These are phyloP conservation scores for Erpornis zantholeuca DNA, from an alignment of 2,113 vertebrate genomes.

Conservation along the genomic window DNA sequence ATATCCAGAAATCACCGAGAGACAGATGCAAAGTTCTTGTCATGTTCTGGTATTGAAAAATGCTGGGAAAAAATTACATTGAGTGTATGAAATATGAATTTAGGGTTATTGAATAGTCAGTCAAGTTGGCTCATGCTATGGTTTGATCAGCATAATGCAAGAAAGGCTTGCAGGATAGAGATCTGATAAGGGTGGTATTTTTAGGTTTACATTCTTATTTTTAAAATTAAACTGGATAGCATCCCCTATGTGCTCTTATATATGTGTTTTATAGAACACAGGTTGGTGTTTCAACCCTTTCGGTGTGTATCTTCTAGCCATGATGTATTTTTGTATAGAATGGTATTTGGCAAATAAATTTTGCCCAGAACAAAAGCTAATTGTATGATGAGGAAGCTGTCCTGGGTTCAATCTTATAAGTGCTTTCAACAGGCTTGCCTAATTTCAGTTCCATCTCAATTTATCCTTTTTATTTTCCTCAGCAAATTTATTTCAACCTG, in stretches of 20 bases:
- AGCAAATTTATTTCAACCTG: background rate
- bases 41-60: background rate
- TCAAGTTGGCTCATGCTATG: accelerated
- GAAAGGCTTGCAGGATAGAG: background rate
- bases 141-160: background rate
- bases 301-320: background rate
- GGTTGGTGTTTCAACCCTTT: background rate
- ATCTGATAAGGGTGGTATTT: background rate
- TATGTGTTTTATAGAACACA: background rate
- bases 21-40: background rate
- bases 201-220: background rate
- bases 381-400: background rate
- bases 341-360: background rate
- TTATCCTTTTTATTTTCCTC: background rate
- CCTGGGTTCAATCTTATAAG: background rate
- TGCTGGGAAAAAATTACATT: background rate
- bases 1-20: background rate
- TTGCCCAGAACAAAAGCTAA: background rate
- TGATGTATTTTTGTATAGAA: background rate
- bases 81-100: background rate
- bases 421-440: background rate
- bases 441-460: background rate
- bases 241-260: background rate
- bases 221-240: background rate
- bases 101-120: background rate